phyloP scores from a whole-genome alignment of 2,888 invertebrate genomes.

The Troides oblongomaculatus region DNA sequence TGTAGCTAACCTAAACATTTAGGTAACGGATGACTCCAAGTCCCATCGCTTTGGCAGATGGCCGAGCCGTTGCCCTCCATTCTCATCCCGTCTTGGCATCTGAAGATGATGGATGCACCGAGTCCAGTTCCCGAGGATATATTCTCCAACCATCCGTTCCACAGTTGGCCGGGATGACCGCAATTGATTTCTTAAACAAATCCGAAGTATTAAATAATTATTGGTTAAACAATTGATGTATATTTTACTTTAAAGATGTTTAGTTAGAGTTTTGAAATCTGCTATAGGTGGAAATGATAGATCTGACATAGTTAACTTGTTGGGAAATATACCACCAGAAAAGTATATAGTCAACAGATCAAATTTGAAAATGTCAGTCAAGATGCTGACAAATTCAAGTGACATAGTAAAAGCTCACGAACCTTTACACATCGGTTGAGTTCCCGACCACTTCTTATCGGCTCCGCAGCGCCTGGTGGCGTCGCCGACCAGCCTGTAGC shows the following conservation, averaged over 20 bases:
- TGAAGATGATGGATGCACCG: conserved; percentile 95
- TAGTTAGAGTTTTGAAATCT: no score
- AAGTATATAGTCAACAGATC: no score
- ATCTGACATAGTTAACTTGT: no score
- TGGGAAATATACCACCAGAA: no score
- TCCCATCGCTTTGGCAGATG: conserved; percentile 95
- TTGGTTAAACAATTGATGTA: no score
- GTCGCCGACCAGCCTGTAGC: conserved; percentile 94
- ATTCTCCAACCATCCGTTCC: conserved; percentile 97
- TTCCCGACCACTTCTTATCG: conserved; percentile 96
- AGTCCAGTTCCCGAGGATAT: conserved; percentile 93
- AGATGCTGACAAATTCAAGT: no score
- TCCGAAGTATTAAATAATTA: no score
- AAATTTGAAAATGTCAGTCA: no score
- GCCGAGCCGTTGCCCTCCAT: conserved; percentile 93
- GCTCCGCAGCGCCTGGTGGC: conserved; percentile 95
- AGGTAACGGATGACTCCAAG: conserved; percentile 96
- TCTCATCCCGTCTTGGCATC: conserved; percentile 95
- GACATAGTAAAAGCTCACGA: conserved; percentile 32
- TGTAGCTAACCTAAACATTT: conserved; percentile 87
- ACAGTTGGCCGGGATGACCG: conserved; percentile 94
- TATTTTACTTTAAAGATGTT: no score
- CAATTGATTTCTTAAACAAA: conserved; percentile 93
- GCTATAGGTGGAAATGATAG: no score
- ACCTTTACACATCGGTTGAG: conserved; percentile 96